Evolutionary conservation across 1,140 invertebrate species (phyloP).

Genomic region (Drosophila hydei): DNA sequence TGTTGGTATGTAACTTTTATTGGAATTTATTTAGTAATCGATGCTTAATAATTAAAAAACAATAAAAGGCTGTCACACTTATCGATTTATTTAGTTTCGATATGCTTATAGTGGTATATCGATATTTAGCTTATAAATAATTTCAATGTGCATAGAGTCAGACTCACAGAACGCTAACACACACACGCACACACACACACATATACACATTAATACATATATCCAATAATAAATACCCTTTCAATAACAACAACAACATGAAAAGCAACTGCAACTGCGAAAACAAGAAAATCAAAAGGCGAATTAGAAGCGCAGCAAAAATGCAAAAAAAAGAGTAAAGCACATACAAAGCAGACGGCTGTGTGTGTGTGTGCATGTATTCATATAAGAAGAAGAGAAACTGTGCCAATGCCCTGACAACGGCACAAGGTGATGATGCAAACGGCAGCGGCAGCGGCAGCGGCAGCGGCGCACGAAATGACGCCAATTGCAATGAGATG

Average conservation of each 20-base stretch:
- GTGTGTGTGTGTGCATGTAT: conserved; percentile 8
- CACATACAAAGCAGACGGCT: conserved; percentile 6
- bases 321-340: conserved; percentile 28
- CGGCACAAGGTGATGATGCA: conserved; percentile 82
- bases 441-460: conserved; percentile 65
- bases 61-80: background rate
- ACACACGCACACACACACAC: background rate
- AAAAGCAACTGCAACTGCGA: conserved; percentile 35
- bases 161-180: background rate
- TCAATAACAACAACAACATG: conserved; percentile 19
- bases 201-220: background rate
- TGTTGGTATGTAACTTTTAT: too few species aligned
- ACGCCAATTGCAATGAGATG: conserved; percentile 72
- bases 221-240: conserved; percentile 26
- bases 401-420: conserved; percentile 83
- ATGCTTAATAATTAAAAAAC: too few species aligned
- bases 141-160: background rate
- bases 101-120: background rate
- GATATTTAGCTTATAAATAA: background rate
- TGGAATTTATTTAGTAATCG: too few species aligned
- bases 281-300: conserved; percentile 67
- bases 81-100: background rate
- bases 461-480: conserved; percentile 37
- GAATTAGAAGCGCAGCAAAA: conserved; percentile 27
- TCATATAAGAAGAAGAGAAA: conserved; percentile 58